These are phyloP conservation scores for Crotophaga sulcirostris DNA, from an alignment of 2,113 vertebrate species.

Conservation along the genomic window DNA sequence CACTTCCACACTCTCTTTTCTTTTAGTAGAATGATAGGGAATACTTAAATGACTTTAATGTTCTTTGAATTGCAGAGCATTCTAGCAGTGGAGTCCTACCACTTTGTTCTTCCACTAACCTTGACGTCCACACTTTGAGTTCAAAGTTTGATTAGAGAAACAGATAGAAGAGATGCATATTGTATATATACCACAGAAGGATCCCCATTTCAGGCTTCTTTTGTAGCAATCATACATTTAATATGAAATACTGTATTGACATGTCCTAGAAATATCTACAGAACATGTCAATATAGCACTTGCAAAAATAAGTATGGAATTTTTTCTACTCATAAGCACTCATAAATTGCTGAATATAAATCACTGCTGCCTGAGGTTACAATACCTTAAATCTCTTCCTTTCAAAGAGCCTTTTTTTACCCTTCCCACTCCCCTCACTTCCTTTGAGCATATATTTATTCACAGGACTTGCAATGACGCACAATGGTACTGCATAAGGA, in stretches of 20 bases:
- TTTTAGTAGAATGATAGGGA: not conserved
- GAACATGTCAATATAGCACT: not conserved
- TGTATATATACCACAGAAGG: not conserved
- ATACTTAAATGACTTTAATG: not conserved
- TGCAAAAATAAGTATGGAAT: slow-evolving; percentile 45
- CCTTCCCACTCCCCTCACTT: not conserved
- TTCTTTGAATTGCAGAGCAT: not conserved
- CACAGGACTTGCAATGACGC: not conserved
- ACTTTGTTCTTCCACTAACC: not conserved
- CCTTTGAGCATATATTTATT: not conserved
- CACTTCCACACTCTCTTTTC: not conserved
- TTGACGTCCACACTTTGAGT: not conserved
- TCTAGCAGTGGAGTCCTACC: not conserved
- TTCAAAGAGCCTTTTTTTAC: not conserved
- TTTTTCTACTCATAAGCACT: slow-evolving; percentile 48
- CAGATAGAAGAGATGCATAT: not conserved
- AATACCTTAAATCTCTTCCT: slow-evolving; percentile 26
- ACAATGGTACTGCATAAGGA: not conserved
- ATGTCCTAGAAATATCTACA: slow-evolving; percentile 30
- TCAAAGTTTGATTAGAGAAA: not conserved
- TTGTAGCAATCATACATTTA: not conserved
- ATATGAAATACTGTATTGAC: not conserved
- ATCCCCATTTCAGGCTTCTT: not conserved
- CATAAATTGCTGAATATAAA: slow-evolving; percentile 48
- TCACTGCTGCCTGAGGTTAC: slow-evolving; percentile 11